Evolutionary conservation across 2,797 vertebrate genomes (phyloP).

Genomic region (Lindbergichthys nudifrons): DNA sequence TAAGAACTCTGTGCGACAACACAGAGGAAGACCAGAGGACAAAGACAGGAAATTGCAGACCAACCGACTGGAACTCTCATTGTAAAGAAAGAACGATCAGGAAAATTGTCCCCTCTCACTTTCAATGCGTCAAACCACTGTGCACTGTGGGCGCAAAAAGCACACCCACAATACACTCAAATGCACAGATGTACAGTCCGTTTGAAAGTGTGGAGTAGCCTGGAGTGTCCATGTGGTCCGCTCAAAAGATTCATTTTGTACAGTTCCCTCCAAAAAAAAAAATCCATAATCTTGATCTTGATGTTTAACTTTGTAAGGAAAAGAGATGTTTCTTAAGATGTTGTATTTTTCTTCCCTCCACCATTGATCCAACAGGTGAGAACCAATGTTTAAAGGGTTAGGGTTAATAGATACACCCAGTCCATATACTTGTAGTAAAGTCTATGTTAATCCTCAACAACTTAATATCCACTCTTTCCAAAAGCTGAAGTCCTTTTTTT

Average conservation of each 20-base stretch:
- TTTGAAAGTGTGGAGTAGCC: neutral
- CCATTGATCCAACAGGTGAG: conserved; percentile 16
- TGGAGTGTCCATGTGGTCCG: conserved; percentile 6
- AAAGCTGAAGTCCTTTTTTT: conserved; percentile 4
- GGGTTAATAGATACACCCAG: conserved; percentile 67
- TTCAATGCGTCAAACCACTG: conserved; percentile 42
- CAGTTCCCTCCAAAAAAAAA: conserved; percentile 13
- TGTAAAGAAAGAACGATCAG: conserved; percentile 81
- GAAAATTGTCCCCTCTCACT: conserved; percentile 52
- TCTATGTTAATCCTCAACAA: conserved; percentile 77
- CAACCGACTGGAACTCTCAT: conserved; percentile 89
- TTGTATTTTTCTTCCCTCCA: conserved; percentile 1
- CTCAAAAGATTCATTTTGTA: conserved; percentile 13
- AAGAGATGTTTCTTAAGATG: neutral
- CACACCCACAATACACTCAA: conserved; percentile 9
- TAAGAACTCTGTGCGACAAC: conserved; percentile 89
- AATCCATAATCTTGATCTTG: conserved; percentile 21
- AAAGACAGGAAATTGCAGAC: conserved; percentile 83
- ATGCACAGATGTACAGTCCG: conserved; percentile 10
- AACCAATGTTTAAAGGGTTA: neutral
- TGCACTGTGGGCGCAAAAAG: conserved; percentile 28
- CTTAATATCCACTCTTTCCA: conserved; percentile 23
- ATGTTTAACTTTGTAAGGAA: neutral
- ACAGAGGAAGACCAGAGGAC: conserved; percentile 91
- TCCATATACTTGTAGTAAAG: conserved; percentile 78